Evolutionary conservation across 2,797 vertebrate species (phyloP).

Genomic region (Semotilus atromaculatus): DNA sequence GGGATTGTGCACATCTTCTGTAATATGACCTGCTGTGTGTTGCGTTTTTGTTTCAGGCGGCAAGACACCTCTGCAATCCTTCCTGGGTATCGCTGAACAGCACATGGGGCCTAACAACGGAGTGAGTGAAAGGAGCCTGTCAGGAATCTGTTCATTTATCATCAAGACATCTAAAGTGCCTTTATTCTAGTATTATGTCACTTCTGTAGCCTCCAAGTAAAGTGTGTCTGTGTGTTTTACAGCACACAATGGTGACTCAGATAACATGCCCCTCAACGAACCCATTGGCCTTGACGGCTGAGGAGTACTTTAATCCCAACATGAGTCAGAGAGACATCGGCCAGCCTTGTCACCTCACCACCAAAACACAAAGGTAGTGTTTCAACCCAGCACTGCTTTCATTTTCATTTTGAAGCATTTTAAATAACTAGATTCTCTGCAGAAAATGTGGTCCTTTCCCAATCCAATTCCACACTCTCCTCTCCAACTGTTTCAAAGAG

Average conservation of each 20-base stretch:
- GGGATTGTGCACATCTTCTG: conserved; percentile 20
- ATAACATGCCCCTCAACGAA: conserved; percentile 88
- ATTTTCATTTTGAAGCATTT: not conserved
- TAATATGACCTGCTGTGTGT: conserved; percentile 27
- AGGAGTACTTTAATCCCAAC: conserved; percentile 95
- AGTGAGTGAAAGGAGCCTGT: conserved; percentile 77
- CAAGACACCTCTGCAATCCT: conserved; percentile 95
- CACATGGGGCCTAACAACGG: conserved; percentile 93
- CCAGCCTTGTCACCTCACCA: conserved; percentile 93
- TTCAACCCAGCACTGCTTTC: not conserved
- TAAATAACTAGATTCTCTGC: not conserved
- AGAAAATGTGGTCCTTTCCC: not conserved
- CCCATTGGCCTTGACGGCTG: conserved; percentile 89
- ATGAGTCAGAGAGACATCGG: conserved; percentile 90
- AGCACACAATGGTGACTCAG: conserved; percentile 92
- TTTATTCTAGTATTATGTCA: conserved; percentile 1
- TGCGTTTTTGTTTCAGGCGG: conserved; percentile 77
- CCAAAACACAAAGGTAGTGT: conserved; percentile 96
- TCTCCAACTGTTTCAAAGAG: not conserved
- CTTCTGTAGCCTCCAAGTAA: not conserved
- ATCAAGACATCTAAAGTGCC: conserved; percentile 11
- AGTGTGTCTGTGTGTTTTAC: conserved; percentile 21
- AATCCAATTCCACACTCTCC: not conserved
- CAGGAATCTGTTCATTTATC: not conserved
- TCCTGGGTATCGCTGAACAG: conserved; percentile 96